phyloP scores from a whole-genome alignment of 2,113 vertebrate species.

The Pseudopodoces humilis region DNA sequence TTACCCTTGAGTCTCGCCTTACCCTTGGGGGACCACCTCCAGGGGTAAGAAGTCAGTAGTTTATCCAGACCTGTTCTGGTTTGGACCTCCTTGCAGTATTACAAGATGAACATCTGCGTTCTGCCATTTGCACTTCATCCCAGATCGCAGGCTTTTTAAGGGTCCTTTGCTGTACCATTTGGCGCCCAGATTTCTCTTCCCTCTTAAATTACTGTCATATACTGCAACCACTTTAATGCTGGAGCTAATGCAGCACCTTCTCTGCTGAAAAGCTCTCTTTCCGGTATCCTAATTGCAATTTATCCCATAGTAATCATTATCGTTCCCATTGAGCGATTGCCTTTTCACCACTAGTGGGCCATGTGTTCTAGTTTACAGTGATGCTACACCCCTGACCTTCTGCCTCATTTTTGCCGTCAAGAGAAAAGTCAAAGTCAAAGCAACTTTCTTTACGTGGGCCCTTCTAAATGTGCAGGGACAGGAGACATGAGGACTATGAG shows the following conservation, averaged over 20 bases:
- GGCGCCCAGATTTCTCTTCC: conserved; percentile 46
- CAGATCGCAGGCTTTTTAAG: background rate
- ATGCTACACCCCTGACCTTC: background rate
- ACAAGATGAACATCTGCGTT: background rate
- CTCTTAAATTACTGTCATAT: conserved; percentile 20
- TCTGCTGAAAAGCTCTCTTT: background rate
- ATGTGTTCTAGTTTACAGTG: background rate
- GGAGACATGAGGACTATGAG: background rate
- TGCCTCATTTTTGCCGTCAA: background rate
- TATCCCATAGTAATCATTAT: background rate
- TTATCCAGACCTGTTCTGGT: background rate
- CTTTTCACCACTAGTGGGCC: background rate
- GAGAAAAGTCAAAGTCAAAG: background rate
- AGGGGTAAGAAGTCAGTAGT: background rate
- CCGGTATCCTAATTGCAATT: background rate
- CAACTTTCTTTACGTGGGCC: background rate
- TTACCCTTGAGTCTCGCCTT: background rate
- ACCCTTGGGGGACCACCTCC: background rate
- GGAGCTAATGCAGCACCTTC: background rate
- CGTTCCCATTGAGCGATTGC: background rate
- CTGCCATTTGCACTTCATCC: background rate
- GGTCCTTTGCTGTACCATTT: conserved; percentile 37
- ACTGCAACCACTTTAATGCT: conserved; percentile 33
- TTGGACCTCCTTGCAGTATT: background rate
- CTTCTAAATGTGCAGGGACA: background rate